phyloP scores from a whole-genome alignment of 2,113 vertebrate genomes.

The human region GRCh38 chr12:17388501-17389000 shows the following conservation, averaged over 20 bases:
- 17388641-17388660: neutral
- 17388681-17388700: neutral
- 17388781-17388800: neutral
- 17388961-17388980: neutral
- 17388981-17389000: neutral
- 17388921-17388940: neutral
- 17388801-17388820: neutral
- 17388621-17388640: neutral
- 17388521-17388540: neutral
- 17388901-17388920: neutral
- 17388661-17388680: neutral
- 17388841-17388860: neutral
- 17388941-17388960: neutral
- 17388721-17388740: neutral
- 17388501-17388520: neutral
- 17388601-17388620: neutral
- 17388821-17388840: neutral
- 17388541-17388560: neutral
- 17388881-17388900: neutral
- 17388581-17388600: neutral
- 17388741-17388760: neutral
- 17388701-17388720: neutral
- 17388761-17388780: neutral
- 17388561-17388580: neutral
- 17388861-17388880: neutral